phyloP scores from a whole-genome alignment of 2,113 vertebrate species.

The Dicentrarchus labrax region DNA sequence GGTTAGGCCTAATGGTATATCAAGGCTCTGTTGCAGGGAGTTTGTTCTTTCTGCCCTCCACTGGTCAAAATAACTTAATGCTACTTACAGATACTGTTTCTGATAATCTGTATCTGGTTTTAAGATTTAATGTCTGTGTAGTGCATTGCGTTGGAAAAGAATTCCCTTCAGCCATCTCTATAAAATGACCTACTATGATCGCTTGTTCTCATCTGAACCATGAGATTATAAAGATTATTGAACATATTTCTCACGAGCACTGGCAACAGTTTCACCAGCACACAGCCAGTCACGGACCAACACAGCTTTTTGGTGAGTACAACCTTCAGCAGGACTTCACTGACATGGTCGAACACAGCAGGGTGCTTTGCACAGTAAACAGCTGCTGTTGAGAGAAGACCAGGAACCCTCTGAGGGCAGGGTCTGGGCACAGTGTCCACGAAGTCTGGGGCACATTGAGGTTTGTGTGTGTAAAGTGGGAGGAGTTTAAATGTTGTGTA shows the following conservation, averaged over 20 bases:
- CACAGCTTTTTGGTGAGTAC: neutral
- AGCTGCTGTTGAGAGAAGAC: neutral
- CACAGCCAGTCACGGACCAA: neutral
- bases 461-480: slow-evolving; percentile 17
- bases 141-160: neutral
- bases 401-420: neutral
- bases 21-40: neutral
- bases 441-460: neutral
- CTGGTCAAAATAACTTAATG: neutral
- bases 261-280: too few relatives aligned
- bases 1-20: neutral
- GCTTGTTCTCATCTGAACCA: neutral
- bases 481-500: neutral
- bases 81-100: neutral
- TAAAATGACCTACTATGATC: neutral
- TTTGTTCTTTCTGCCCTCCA: neutral
- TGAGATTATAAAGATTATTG: neutral
- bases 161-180: neutral
- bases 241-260: neutral
- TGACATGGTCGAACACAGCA: neutral
- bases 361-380: neutral
- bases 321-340: neutral
- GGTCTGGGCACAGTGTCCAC: neutral
- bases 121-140: neutral
- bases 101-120: neutral